Evolutionary conservation across 2,797 vertebrate genomes (phyloP).

Genomic region (Epinephelus awoara): DNA sequence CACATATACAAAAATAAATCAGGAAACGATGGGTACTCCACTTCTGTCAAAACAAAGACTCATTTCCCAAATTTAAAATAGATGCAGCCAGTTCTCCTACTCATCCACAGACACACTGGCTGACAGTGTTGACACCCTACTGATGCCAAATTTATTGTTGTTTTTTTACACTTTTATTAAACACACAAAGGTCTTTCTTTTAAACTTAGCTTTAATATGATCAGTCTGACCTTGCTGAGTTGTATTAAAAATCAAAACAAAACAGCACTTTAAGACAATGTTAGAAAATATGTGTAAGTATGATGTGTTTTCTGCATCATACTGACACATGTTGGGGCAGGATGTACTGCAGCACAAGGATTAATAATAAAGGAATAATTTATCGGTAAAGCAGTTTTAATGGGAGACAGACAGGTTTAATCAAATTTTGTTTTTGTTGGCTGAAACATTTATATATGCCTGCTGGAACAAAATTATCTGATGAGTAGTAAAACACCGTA

Average conservation of each 20-base stretch:
- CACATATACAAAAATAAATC: constrained; percentile 36
- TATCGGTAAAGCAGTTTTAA: background rate
- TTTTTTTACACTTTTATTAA: constrained; percentile 1
- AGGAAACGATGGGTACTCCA: constrained; percentile 30
- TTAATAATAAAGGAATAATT: background rate
- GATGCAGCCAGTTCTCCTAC: constrained; percentile 12
- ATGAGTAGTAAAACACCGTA: background rate
- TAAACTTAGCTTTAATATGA: background rate
- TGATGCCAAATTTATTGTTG: constrained; percentile 3
- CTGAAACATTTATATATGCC: background rate
- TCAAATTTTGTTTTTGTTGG: background rate
- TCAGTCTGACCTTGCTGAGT: background rate
- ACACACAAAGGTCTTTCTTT: background rate
- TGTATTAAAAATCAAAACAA: background rate
- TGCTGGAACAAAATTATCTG: background rate
- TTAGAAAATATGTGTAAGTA: background rate
- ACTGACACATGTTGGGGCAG: background rate
- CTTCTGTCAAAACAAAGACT: constrained; percentile 67
- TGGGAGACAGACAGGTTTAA: background rate
- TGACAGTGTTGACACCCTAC: constrained; percentile 19
- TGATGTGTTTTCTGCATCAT: background rate
- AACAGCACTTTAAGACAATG: background rate
- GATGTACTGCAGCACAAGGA: background rate
- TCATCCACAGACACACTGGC: constrained; percentile 1
- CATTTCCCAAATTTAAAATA: constrained; percentile 43